Conservation (phyloP, 2,113 vertebrate genomes). For the Gasterosteus aculeatus region DNA sequence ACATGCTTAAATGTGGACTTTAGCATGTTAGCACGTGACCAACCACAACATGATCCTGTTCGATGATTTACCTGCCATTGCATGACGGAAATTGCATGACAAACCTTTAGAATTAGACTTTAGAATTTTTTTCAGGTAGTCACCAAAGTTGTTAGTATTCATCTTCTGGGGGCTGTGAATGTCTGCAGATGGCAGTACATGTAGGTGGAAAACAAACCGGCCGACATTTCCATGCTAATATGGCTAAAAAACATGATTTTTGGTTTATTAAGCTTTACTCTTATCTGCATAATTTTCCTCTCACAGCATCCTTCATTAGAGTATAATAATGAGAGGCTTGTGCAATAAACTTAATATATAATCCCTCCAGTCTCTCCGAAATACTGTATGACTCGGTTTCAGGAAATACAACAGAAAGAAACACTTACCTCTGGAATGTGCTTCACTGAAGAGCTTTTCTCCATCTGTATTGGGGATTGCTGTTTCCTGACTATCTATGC, state of each 20-base stretch:
- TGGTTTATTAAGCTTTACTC: constrained; percentile 13
- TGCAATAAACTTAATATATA: constrained; percentile 50
- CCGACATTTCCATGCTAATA: neutral
- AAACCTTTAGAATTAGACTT: no score
- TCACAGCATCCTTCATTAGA: constrained; percentile 31
- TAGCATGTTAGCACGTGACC: neutral
- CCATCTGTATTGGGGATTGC: constrained; percentile 57
- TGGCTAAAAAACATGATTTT: constrained; percentile 3
- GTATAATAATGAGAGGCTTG: constrained; percentile 30
- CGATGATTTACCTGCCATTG: neutral
- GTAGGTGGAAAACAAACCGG: neutral
- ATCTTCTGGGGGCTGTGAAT: neutral
- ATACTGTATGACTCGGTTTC: constrained; percentile 47
- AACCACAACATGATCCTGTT: neutral
- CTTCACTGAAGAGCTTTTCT: constrained; percentile 59
- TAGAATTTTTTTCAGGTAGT: no score
- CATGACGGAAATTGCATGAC: no score
- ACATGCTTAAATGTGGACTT: neutral
- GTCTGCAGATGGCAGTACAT: neutral
- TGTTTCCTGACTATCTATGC: constrained; percentile 56
- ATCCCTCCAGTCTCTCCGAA: constrained; percentile 52
- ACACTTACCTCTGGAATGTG: constrained; percentile 59
- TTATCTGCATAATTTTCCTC: constrained; percentile 27
- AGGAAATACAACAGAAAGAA: constrained; percentile 57
- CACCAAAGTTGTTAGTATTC: neutral